These are phyloP conservation scores for Istiophorus platypterus DNA, from an alignment of 2,113 vertebrate genomes.

Conservation along the genomic window DNA sequence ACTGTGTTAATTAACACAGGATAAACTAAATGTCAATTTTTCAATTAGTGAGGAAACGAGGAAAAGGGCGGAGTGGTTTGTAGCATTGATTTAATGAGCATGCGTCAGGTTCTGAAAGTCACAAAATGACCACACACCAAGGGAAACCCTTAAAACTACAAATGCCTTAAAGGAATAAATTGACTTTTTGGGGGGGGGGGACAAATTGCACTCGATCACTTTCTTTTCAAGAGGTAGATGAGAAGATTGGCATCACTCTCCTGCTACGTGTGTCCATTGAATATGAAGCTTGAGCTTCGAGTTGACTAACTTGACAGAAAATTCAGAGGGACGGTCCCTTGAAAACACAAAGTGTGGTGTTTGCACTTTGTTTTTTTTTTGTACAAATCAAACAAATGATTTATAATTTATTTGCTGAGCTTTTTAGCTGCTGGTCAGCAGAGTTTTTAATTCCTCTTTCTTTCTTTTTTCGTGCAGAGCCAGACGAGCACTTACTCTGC, in stretches of 20 bases:
- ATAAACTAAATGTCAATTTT: slow-evolving; percentile 47
- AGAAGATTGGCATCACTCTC: neutral
- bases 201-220: neutral
- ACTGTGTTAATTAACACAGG: slow-evolving; percentile 41
- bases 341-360: neutral
- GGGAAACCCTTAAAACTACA: neutral
- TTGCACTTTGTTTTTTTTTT: neutral
- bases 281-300: neutral
- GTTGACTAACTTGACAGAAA: neutral
- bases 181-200: neutral
- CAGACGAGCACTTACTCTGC: no score
- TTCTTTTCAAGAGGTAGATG: neutral
- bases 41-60: slow-evolving; percentile 42
- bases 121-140: slow-evolving; percentile 5
- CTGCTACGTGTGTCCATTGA: neutral
- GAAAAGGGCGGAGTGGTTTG: slow-evolving; percentile 49
- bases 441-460: neutral
- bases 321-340: neutral
- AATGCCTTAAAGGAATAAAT: neutral
- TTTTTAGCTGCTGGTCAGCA: neutral
- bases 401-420: neutral
- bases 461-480: neutral
- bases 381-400: neutral
- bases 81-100: slow-evolving; percentile 29
- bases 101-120: slow-evolving; percentile 16